Evolutionary conservation across 1,140 invertebrate species (phyloP).

Genomic region (Dinothrombium tinctorium): DNA sequence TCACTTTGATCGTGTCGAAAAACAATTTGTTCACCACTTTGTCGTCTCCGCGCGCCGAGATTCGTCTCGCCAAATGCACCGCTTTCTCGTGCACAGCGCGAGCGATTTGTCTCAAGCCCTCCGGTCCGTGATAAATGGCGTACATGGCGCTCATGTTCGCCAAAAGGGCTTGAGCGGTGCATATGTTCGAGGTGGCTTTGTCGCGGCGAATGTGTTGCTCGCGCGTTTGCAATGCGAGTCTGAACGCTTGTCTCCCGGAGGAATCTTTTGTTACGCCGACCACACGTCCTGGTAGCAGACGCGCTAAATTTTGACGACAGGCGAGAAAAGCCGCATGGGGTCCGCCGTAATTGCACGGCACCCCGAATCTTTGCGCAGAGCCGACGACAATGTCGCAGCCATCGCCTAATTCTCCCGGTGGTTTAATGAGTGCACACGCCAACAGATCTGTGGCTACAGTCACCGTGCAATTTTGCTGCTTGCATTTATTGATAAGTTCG

Average conservation of each 20-base stretch:
- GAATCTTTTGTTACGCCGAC: conserved; percentile 86
- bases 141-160: conserved; percentile 94
- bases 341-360: conserved; percentile 64
- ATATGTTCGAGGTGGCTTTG: conserved; percentile 97
- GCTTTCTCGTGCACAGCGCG: conserved; percentile 61
- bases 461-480: conserved; percentile 60
- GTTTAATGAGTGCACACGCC: conserved; percentile 53
- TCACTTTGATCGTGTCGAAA: conserved; percentile 79
- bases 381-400: conserved; percentile 82
- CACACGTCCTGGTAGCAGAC: conserved; percentile 90
- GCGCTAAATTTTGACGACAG: conserved; percentile 51
- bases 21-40: conserved; percentile 35
- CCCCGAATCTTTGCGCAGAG: conserved; percentile 61
- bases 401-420: conserved; percentile 63
- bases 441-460: conserved; percentile 75
- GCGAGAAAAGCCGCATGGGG: conserved; percentile 80
- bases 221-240: conserved; percentile 82
- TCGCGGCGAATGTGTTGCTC: conserved; percentile 96
- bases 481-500: conserved; percentile 49
- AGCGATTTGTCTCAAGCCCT: conserved; percentile 67
- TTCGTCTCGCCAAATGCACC: conserved; percentile 31
- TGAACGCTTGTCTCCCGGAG: conserved; percentile 61
- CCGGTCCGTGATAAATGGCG: conserved; percentile 85
- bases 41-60: neutral
- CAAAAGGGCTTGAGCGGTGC: conserved; percentile 88